phyloP scores from a whole-genome alignment of 2,113 vertebrate genomes.

The Taurulus bubalis region DNA sequence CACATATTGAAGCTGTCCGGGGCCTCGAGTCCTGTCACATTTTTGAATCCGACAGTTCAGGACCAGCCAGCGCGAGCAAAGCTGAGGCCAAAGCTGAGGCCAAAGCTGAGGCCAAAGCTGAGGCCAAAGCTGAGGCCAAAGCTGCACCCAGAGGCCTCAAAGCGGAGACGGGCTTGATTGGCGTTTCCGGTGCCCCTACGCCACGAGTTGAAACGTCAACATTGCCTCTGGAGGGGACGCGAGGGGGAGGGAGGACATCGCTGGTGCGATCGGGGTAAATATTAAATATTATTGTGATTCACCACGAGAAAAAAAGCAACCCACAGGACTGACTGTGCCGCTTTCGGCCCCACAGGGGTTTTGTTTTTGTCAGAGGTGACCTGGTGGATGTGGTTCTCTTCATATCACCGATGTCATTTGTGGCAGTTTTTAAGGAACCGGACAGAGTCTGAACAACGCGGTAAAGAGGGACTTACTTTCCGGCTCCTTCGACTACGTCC shows the following conservation, averaged over 20 bases:
- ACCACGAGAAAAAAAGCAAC: slow-evolving; percentile 27
- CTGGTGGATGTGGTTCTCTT: slow-evolving; percentile 19
- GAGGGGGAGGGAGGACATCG: slow-evolving; percentile 52
- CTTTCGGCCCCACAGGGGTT: slow-evolving; percentile 35
- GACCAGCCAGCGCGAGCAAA: not conserved
- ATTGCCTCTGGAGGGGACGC: slow-evolving; percentile 54
- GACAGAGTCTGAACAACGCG: not conserved
- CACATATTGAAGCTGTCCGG: slow-evolving; percentile 20
- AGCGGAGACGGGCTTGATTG: not conserved
- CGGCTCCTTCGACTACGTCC: no score
- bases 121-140: not conserved
- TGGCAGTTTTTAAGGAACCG: not conserved
- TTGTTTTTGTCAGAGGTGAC: slow-evolving; percentile 46
- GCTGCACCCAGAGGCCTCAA: not conserved
- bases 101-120: not conserved
- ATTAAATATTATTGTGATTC: slow-evolving; percentile 58
- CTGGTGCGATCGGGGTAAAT: slow-evolving; percentile 53
- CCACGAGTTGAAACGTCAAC: slow-evolving; percentile 54
- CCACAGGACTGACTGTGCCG: slow-evolving; percentile 25
- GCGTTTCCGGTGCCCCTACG: slow-evolving; percentile 31
- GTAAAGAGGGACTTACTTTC: no score
- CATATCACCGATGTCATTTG: slow-evolving; percentile 10
- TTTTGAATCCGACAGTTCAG: slow-evolving; percentile 26
- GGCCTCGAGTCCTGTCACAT: slow-evolving; percentile 41
- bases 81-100: not conserved